Percentiles rank a stretch among this genome's conserved stretches.
These are phyloP conservation scores for Armadillidium nasatum DNA, from an alignment of 1,140 invertebrate genomes.

Conservation along the genomic window DNA sequence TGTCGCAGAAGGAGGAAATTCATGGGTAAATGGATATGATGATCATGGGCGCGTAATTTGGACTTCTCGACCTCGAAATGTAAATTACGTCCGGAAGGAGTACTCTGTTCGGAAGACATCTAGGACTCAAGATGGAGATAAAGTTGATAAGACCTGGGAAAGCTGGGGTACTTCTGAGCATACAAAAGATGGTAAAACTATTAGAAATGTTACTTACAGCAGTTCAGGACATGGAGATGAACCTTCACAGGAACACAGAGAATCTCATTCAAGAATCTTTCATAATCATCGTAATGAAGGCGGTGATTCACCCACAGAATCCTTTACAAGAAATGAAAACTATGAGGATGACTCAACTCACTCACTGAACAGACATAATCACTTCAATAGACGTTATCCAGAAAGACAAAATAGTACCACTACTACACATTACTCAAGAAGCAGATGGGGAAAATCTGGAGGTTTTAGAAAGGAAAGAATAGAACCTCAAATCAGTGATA, in stretches of 20 bases:
- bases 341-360: no score
- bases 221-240: no score
- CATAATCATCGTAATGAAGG: no score
- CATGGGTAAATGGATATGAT: not conserved
- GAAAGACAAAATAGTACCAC: no score
- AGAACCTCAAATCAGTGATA: not conserved
- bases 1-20: not conserved
- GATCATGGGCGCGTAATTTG: not conserved
- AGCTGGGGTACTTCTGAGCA: not conserved
- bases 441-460: not conserved
- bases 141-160: slow-evolving; percentile 6
- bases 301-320: no score
- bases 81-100: not conserved
- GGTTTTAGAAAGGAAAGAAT: not conserved
- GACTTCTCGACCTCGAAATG: not conserved
- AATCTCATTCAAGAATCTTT: no score
- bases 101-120: slow-evolving; percentile 4
- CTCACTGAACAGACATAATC: no score
- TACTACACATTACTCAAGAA: not conserved
- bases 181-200: not conserved
- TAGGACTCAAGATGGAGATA: slow-evolving; percentile 3
- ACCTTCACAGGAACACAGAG: no score
- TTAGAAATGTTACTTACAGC: not conserved
- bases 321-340: no score
- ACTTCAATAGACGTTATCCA: no score